Evolutionary conservation across 2,113 vertebrate genomes (phyloP).

Genomic region (Genyomyrus donnyi): DNA sequence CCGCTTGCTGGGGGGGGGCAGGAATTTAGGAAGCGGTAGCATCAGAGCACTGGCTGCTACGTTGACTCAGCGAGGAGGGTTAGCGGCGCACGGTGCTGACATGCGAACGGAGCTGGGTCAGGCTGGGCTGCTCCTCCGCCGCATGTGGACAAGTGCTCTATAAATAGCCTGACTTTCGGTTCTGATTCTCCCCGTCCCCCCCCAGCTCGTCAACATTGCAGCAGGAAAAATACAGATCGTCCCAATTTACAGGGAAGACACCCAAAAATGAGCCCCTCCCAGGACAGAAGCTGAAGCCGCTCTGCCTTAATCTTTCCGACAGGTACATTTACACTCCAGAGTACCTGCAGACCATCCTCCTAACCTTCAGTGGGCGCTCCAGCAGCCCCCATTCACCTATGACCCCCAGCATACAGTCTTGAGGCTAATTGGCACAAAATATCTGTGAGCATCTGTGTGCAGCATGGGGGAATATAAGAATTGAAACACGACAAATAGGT

Average conservation of each 20-base stretch:
- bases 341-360: neutral
- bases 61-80: neutral
- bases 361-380: neutral
- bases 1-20: neutral
- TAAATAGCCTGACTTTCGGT: neutral
- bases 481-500: neutral
- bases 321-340: neutral
- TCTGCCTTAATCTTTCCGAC: neutral
- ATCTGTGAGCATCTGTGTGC: neutral
- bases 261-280: neutral
- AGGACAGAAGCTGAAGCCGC: neutral
- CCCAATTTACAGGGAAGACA: neutral
- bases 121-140: neutral
- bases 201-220: neutral
- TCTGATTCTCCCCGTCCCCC: neutral
- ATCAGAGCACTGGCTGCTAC: neutral
- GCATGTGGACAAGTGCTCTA: slow-evolving; percentile 3
- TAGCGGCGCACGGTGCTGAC: neutral
- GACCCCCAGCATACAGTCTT: neutral
- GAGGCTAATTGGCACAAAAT: neutral
- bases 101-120: neutral
- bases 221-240: neutral
- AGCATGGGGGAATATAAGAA: neutral
- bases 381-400: neutral
- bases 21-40: neutral